Evolutionary conservation across 2,888 invertebrate genomes (phyloP), one percentile per base, ranked within the genome.

Genomic region (Phytoseiulus persimilis): DNA sequence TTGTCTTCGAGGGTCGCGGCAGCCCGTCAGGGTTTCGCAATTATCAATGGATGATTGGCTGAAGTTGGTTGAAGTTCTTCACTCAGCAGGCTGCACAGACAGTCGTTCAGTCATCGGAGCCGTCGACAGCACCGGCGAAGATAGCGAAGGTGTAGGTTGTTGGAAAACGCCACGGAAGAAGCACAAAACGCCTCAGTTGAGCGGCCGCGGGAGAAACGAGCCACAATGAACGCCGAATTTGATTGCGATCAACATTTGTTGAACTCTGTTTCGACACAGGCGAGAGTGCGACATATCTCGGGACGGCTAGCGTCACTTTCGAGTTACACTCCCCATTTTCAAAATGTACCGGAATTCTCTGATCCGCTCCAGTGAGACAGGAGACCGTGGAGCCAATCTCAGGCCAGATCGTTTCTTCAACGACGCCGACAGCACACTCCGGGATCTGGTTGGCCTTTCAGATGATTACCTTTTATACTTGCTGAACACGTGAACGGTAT

Each of bases 1-100:
- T 65, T 65, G 65, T 65, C 65, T 65, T 65, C 65, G 65, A 65
- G 65, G 65, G 65, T 65, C 65, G 65, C 65, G 65, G 65, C 65
- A 65, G 65, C 14, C 18, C 39, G 39, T 9, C 3, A 39, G 39
- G 39, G 39, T 65, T 65, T 65, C 65, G 65, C 65, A 65, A 65
- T 65, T 65, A 65, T 65, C 65, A 65, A 65, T 65, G 65, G 65
- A 65, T 65, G 65, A 65, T 65, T 65, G 65, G 28, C 65, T 65
- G 65, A 65, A 65, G 65, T 65, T 65, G 65, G 65, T 65, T 65
- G 11, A 65, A 65, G 65, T 65, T 65, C 65, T 65, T 65, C 65
- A 65, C 23, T 65, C 65, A 18, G 65, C 28, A 23, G 28, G 65
- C 14, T 28, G 18, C 23, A 65, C 65, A 28, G 65, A 2, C 65